Conservation (phyloP, 53 echinoderm and acorn worm species). For the Hippasteria phrygiana region DNA sequence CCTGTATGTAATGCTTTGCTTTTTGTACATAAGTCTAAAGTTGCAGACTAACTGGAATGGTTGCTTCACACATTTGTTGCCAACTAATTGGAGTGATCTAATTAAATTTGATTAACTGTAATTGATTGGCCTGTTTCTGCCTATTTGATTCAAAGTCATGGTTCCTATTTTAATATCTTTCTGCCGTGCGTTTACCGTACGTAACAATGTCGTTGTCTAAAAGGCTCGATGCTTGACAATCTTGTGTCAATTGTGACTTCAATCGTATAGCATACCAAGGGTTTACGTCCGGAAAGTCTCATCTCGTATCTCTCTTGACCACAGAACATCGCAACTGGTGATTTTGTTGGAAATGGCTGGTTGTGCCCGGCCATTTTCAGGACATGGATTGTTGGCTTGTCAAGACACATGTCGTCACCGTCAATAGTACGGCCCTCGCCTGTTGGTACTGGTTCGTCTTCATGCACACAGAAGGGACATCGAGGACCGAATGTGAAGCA, state of each 20-base stretch:
- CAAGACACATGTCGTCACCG: not conserved
- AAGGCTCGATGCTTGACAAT: no score
- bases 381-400: constrained; percentile 8
- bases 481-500: constrained; percentile 43
- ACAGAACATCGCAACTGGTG: constrained; percentile 29
- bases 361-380: constrained; percentile 31
- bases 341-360: constrained; percentile 15
- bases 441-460: not conserved
- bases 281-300: not conserved
- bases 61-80: no score
- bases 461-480: constrained; percentile 9
- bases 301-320: constrained; percentile 10
- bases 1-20: no score
- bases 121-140: no score
- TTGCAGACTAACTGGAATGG: no score
- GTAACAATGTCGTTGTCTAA: no score
- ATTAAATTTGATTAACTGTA: no score
- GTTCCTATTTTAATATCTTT: no score
- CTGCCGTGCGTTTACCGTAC: no score
- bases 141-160: no score
- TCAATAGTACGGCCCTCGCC: not conserved
- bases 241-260: not conserved
- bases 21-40: no score
- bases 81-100: no score
- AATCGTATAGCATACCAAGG: not conserved